A percentile compares a stretch with the other conserved stretches of the same genome.
These are phyloP conservation scores for Calidris pugnax DNA, from an alignment of 2,113 vertebrate species.

Conservation along the genomic window DNA sequence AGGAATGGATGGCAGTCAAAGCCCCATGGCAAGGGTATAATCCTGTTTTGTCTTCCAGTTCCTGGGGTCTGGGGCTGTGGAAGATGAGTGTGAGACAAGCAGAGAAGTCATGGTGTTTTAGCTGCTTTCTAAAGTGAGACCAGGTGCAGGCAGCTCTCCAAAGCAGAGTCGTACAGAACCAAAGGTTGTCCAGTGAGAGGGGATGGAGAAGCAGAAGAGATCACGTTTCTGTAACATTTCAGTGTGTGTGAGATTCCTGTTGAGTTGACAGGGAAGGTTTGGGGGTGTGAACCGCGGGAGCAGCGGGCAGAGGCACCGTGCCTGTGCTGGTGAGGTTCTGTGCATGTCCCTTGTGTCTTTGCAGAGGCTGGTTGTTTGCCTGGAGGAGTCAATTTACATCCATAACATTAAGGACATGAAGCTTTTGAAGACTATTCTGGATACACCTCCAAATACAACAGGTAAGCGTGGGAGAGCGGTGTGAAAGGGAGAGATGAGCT, in stretches of 20 bases:
- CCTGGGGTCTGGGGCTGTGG: background rate
- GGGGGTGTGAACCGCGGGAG: background rate
- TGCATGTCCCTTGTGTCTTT: conserved; percentile 52
- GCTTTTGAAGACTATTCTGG: conserved; percentile 90
- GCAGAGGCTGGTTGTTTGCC: conserved; percentile 89
- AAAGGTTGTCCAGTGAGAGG: background rate
- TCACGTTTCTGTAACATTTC: background rate
- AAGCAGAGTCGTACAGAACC: background rate
- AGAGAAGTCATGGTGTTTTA: background rate
- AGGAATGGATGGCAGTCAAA: background rate
- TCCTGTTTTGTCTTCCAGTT: background rate
- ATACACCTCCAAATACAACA: conserved; percentile 86
- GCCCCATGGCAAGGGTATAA: background rate
- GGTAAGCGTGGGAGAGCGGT: conserved; percentile 62
- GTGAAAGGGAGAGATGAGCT: background rate
- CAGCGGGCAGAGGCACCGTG: background rate
- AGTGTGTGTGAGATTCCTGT: background rate
- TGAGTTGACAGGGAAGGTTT: background rate
- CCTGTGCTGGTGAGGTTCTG: background rate
- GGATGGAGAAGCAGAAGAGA: background rate
- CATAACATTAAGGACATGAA: conserved; percentile 98
- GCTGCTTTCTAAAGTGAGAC: background rate
- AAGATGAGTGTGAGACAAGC: background rate
- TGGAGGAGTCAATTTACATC: conserved; percentile 92
- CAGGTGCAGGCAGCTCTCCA: background rate